These are phyloP conservation scores for Halichoeres trimaculatus DNA, from an alignment of 2,113 vertebrate species.

Conservation along the genomic window DNA sequence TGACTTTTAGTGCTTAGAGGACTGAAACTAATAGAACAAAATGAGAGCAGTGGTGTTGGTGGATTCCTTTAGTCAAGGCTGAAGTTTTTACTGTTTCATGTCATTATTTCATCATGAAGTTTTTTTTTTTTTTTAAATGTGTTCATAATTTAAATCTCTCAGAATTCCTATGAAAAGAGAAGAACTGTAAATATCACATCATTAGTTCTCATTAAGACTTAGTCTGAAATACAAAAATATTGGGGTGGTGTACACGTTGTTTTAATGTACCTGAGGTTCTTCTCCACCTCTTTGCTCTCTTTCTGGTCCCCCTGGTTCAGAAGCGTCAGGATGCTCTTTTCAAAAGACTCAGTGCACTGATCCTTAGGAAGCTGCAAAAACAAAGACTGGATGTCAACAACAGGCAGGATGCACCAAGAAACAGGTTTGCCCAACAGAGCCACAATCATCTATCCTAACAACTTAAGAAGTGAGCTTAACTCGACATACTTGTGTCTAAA, in stretches of 20 bases:
- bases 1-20: too few relatives aligned
- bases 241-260: not conserved
- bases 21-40: too few relatives aligned
- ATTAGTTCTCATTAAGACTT: too few relatives aligned
- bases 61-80: too few relatives aligned
- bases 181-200: too few relatives aligned
- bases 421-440: not conserved
- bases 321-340: conserved; percentile 90
- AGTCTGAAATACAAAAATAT: too few relatives aligned
- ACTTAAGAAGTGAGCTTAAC: not conserved
- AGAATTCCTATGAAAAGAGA: too few relatives aligned
- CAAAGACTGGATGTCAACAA: not conserved
- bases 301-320: conserved; percentile 89
- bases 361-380: conserved; percentile 91
- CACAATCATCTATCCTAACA: not conserved
- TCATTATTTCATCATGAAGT: too few relatives aligned
- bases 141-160: too few relatives aligned
- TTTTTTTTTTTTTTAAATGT: too few relatives aligned
- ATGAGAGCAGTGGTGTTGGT: too few relatives aligned
- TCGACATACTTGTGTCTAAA: not conserved
- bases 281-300: conserved; percentile 89
- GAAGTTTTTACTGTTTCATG: too few relatives aligned
- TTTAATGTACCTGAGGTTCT: conserved; percentile 87
- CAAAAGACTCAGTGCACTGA: conserved; percentile 90
- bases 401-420: not conserved